Evolutionary conservation across 1,140 invertebrate genomes (phyloP).

Genomic region (Formica selysi): DNA sequence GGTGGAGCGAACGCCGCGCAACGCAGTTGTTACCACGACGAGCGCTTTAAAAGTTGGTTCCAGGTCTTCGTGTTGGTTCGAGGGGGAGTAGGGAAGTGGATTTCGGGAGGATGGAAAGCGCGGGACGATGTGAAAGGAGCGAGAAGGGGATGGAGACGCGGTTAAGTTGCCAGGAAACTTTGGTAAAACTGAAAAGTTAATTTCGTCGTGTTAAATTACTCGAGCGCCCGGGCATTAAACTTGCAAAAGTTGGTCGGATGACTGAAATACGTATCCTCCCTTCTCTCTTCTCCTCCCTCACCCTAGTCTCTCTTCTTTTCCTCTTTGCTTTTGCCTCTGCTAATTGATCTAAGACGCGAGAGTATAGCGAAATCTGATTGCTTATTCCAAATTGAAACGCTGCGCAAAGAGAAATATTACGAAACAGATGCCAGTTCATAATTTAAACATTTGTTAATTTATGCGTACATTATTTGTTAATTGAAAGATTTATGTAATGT

Average conservation of each 20-base stretch:
- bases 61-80: conserved; percentile 68
- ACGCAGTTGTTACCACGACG: conserved; percentile 79
- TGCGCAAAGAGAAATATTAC: neutral
- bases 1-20: conserved; percentile 71
- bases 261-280: conserved; percentile 83
- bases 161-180: conserved; percentile 84
- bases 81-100: conserved; percentile 51
- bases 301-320: neutral
- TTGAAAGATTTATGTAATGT: no score
- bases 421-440: neutral
- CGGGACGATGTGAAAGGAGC: conserved; percentile 59
- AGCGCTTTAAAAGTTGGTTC: conserved; percentile 84
- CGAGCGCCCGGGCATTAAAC: conserved; percentile 84
- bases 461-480: no score
- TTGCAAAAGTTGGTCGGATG: conserved; percentile 84
- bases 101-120: conserved; percentile 53
- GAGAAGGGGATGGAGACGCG: conserved; percentile 74
- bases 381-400: neutral
- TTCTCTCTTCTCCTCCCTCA: conserved; percentile 60
- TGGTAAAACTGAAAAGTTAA: conserved; percentile 86
- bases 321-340: conserved; percentile 27
- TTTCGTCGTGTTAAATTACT: conserved; percentile 86
- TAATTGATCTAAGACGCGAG: conserved; percentile 54
- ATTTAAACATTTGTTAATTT: conserved; percentile 11
- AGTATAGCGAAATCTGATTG: conserved; percentile 44